Evolutionary conservation across 23 tunicate species (phyloP), one percentile per base, ranked within the genome.

Genomic region (Halocynthia roretzi): DNA sequence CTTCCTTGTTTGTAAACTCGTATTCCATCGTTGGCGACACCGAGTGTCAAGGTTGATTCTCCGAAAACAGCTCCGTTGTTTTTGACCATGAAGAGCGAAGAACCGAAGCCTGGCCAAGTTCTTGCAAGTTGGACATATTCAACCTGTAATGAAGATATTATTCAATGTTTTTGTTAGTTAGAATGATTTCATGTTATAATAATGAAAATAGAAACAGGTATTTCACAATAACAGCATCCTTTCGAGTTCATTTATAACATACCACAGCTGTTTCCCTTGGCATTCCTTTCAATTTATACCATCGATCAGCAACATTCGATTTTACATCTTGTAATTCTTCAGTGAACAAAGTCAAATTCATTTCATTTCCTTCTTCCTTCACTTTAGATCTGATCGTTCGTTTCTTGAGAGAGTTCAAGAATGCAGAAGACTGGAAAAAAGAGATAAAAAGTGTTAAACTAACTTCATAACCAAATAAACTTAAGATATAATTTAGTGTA

Each of bases 61-160:
- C 97, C 97, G 56, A 91, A 91, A 53, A 77, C 86, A 5, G 97
- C 76, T 40, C 85, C 97, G 76, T 85, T 83, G 74, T 91, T 91
- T 77, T 84, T 84, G 56, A 91, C 97, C 72, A 82, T 81, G 70
- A 91, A 91, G 11, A 91, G 61, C 51, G 71, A 76, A 8, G 91
- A 85, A 21, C 97, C 97, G 65, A 86, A 91, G 7, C 97, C 97
- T 8, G 97, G 87, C 97, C 97, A 91, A 8, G 81, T 77, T 12
- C 85, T 83, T 7, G 97, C 97, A 15, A 91, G 71, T 14, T 78
- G 62, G 56, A 91, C 97, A 77, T 91, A 91, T 68, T 91, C 97
- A 22, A 82, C 62, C 97, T 91, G 71, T 14, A 71, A 71, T 10
- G 12, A 9, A 68, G 72, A 19, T 20, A 71, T 60, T 17, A 60